Base-by-base conservation (phyloP, 2,888 invertebrate genomes). In the Sinelater perroti region DNA sequence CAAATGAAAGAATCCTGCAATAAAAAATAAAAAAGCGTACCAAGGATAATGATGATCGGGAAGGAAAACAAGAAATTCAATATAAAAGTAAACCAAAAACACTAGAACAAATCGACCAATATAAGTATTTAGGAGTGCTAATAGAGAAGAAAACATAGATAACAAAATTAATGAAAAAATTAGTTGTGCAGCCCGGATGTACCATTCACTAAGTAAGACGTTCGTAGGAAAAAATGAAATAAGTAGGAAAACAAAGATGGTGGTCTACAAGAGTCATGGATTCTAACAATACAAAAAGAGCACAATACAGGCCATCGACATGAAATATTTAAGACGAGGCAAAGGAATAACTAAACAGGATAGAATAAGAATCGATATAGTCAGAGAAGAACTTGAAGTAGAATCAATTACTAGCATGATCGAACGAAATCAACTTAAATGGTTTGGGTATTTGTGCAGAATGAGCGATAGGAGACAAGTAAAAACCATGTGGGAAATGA, bases 61-160 rank as follows among this genome's bases (percentile, higher is more conserved):
- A 33, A 33, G 17, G 13, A 10, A 14, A 33, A 33, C 13, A 33
- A 13, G 33, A 14, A 13, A 10, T 7, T 13, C 13, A 33, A 13
- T 17, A 33, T 33, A 13, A 6, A 33, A 33, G 17, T 33, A 33
- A 33, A 33, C 4, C 33, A 14, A 14, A 14, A 33, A 17, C 1
- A 18, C 18, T 38, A 42, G 26, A 42, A 8, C 24, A 42, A 14
- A 14, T 11, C 3, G 11, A 14, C 11, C 16, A 2, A 2, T 44
- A 28, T 5, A 44, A 16, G 5, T 44, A 28, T 26, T 11, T 44
- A 28, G 44, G 28, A 28, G 16, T 44, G 5, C 5, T 28, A 4
- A 44, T 24, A 44, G 44, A 28, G 14, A 26, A 1, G 44, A 8
- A 28, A 30, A 30, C 28, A 44, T 44, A 17, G 16, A 28, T n/a